Base-by-base conservation (phyloP, 1,140 invertebrate genomes). In the Nasonia giraulti region DNA sequence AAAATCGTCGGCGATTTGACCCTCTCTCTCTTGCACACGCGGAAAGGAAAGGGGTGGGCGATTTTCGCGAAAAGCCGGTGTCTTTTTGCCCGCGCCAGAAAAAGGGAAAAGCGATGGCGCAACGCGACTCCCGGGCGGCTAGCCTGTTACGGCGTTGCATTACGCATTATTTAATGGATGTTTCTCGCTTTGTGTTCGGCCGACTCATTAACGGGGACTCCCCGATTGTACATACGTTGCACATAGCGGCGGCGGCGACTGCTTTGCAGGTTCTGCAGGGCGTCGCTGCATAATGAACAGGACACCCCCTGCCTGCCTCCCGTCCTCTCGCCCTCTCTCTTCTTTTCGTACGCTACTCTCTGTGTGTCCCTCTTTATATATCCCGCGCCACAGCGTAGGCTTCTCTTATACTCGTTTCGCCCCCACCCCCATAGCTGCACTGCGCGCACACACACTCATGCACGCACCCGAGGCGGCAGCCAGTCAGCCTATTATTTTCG, bases 91-190 rank as follows among this genome's bases (percentile, higher is more conserved):
- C n/a, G 62, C 44, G 37, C 76, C 37, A 12, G 27, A 8, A 44
- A 14, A 62, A 23, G 44, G 33, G 50, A 37, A 50, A 31, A 66
- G 55, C 55, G 81, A 27, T 73, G 31, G 44, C n/a, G 33, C 73
- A 50, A 23, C 40, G 33, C 73, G 47, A 31, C 40, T 31, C 66
- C 27, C 47, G 77, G 23, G 86, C 55, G 23, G 86, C 55, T 62
- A 83, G 79, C 44, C 86, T 75, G 86, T 85, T 55, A 84, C 89
- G 88, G 86, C 88, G 87, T 89, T 90, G 90, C 90, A 91, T 90
- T 87, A 89, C 89, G 88, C 90, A 91, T 92, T 92, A 91, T 91
- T 91, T 92, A 91, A 92, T 91, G 90, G 88, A 90, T 88, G 90
- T 91, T 92, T 92, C 91, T 91, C 90, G 88, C 91, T 91, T 91